Percentiles rank a stretch among this genome's conserved stretches.
Evolutionary conservation across 2,797 vertebrate species (phyloP).

Genomic region (Onychomys arenicola): DNA sequence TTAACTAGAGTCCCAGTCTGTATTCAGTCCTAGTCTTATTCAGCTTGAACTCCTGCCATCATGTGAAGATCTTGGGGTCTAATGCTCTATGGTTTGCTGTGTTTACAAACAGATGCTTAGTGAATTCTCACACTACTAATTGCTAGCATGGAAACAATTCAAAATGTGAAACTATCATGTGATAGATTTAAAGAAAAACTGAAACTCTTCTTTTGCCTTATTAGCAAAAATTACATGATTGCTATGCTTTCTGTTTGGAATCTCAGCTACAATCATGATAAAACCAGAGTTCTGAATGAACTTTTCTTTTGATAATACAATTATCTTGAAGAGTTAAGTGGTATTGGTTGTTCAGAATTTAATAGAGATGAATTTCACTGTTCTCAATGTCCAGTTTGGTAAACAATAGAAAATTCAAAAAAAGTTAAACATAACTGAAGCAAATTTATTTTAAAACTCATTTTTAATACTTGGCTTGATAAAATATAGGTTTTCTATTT

Average conservation of each 20-base stretch:
- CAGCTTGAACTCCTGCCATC: not conserved
- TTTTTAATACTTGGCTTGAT: slow-evolving; percentile 9
- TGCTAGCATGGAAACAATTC: not conserved
- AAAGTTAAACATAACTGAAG: not conserved
- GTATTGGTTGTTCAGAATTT: not conserved
- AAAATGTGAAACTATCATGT: not conserved
- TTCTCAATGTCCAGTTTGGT: not conserved
- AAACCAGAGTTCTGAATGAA: not conserved
- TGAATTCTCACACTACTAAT: not conserved
- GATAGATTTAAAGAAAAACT: not conserved
- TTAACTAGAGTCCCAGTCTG: not conserved
- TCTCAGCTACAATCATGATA: slow-evolving; percentile 1
- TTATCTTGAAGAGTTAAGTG: not conserved
- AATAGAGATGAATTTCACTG: not conserved
- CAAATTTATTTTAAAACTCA: not conserved
- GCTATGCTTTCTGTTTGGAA: not conserved
- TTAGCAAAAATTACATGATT: not conserved
- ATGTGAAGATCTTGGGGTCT: not conserved
- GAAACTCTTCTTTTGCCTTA: not conserved
- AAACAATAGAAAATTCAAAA: not conserved
- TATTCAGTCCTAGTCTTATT: not conserved
- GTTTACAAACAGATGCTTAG: not conserved
- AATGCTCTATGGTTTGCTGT: not conserved
- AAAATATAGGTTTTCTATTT: not conserved
- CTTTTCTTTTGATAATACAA: not conserved